Evolutionary conservation across 2,113 vertebrate species (phyloP).

Genomic region (Oenanthe melanoleuca): DNA sequence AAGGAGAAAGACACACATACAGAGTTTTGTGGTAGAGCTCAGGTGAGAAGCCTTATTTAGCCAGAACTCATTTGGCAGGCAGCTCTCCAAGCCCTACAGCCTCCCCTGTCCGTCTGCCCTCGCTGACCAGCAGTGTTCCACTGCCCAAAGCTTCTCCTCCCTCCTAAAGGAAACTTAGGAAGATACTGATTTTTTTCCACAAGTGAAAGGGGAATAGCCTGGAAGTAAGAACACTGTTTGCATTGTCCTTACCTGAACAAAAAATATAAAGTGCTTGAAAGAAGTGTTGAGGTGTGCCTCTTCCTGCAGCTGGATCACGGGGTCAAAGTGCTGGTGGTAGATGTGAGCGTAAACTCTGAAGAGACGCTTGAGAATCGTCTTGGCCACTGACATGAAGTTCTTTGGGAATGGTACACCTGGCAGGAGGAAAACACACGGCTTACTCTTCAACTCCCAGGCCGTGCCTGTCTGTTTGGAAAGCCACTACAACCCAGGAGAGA

Average conservation of each 20-base stretch:
- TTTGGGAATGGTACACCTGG: conserved; percentile 84
- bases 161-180: neutral
- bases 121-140: rapidly evolving
- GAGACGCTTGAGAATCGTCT: conserved; percentile 84
- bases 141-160: neutral
- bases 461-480: rapidly evolving
- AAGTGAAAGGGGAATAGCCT: neutral
- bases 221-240: rapidly evolving
- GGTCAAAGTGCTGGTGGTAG: conserved; percentile 86
- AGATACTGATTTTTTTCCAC: neutral
- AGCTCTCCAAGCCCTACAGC: neutral
- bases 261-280: conserved; percentile 89
- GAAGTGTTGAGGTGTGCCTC: conserved; percentile 87
- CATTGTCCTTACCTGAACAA: conserved; percentile 77
- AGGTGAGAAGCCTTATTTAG: neutral
- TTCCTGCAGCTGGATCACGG: conserved; percentile 84
- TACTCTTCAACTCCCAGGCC: neutral
- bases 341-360: conserved; percentile 86
- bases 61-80: neutral
- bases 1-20: neutral
- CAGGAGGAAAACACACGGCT: neutral
- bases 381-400: conserved; percentile 87
- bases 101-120: neutral
- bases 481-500: neutral
- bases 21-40: neutral